Evolutionary conservation across 1,140 invertebrate species (phyloP).

Genomic region (Penaeus vannamei): DNA sequence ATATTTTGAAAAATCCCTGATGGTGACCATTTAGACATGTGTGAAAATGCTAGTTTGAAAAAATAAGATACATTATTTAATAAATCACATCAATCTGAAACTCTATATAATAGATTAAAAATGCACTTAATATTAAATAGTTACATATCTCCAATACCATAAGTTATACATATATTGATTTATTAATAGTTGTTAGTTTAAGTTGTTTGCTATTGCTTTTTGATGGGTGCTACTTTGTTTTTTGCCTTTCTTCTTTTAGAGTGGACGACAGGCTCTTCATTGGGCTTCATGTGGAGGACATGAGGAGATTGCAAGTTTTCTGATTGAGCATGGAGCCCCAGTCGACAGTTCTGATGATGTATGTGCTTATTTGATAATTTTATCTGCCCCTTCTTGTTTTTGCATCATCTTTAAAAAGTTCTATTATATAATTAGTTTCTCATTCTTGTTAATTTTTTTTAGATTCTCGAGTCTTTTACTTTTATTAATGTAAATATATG

Average conservation of each 20-base stretch:
- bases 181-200: too few species aligned
- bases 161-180: too few species aligned
- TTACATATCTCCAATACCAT: too few species aligned
- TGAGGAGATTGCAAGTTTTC: constrained; percentile 52
- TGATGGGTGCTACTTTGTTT: too few species aligned
- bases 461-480: not conserved
- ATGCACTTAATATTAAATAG: too few species aligned
- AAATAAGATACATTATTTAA: too few species aligned
- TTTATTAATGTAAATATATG: not conserved
- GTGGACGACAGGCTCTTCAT: constrained; percentile 45
- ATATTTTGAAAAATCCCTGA: too few species aligned
- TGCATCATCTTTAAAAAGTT: not conserved
- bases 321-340: constrained; percentile 56
- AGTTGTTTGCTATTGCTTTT: too few species aligned
- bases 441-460: not conserved
- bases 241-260: constrained; percentile 18
- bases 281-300: constrained; percentile 58
- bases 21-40: too few species aligned
- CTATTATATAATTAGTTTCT: not conserved
- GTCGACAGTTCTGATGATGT: constrained; percentile 57
- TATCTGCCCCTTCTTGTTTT: not conserved
- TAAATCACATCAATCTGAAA: too few species aligned
- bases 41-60: too few species aligned
- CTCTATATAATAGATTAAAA: too few species aligned
- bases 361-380: not conserved